Evolutionary conservation across 1,140 invertebrate species (phyloP).

Genomic region (Daktulosphaira vitifoliae): DNA sequence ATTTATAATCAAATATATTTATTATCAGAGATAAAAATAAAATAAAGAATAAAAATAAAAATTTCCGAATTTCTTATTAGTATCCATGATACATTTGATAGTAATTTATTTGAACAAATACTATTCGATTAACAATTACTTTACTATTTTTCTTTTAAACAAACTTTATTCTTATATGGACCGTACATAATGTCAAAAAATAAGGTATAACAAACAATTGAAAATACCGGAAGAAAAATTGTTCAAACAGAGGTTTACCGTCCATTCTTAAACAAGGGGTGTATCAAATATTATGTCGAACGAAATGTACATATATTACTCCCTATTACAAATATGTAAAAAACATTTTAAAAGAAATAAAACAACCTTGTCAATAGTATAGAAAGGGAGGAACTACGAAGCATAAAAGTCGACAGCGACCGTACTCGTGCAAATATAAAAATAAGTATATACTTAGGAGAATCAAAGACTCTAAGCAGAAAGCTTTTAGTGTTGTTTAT

Average conservation of each 20-base stretch:
- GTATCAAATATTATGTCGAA: conserved; percentile 17
- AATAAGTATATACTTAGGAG: background rate
- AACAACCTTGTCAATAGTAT: conserved; percentile 3
- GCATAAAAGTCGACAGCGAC: conserved; percentile 11
- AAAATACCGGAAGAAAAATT: background rate
- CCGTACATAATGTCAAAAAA: too few relatives aligned
- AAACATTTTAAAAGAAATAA: conserved; percentile 32
- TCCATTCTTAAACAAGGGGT: background rate
- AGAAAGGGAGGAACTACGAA: background rate
- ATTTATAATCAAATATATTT: too few relatives aligned
- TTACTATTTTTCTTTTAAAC: too few relatives aligned
- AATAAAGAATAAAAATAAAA: too few relatives aligned
- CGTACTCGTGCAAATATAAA: conserved; percentile 13
- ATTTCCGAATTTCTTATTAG: too few relatives aligned
- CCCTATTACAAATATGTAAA: background rate
- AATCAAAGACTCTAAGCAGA: conserved; percentile 12
- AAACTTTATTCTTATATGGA: too few relatives aligned
- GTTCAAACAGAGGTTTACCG: background rate
- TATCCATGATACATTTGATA: too few relatives aligned
- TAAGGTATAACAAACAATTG: too few relatives aligned
- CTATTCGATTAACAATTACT: too few relatives aligned
- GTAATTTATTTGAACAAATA: too few relatives aligned
- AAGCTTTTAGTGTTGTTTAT: conserved; percentile 29
- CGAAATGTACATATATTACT: conserved; percentile 12
- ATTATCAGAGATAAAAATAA: too few relatives aligned